A percentile compares a stretch with the other conserved stretches of the same genome.
Evolutionary conservation across 2,888 invertebrate genomes (phyloP).

Genomic region (Trilocha varians): DNA sequence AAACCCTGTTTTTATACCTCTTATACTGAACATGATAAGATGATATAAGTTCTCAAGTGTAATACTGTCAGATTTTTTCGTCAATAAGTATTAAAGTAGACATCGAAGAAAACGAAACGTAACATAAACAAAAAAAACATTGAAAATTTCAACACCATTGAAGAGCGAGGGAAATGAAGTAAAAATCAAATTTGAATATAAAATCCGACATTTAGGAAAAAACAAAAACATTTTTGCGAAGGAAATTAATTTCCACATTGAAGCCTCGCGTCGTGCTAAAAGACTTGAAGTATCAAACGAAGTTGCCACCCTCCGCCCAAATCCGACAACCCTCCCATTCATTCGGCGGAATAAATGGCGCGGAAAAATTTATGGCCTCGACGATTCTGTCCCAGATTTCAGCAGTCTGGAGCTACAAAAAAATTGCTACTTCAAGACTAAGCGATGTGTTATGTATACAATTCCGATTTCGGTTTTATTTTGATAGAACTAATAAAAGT

Average conservation of each 20-base stretch:
- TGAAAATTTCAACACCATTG: too few relatives aligned
- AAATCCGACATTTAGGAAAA: neutral
- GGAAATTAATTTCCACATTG: neutral
- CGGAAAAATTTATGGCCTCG: constrained; percentile 56
- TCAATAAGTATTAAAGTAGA: too few relatives aligned
- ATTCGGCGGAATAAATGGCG: constrained; percentile 60
- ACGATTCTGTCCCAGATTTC: constrained; percentile 35
- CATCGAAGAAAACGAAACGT: too few relatives aligned
- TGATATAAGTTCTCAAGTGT: too few relatives aligned
- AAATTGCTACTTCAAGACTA: neutral
- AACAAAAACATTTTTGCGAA: neutral
- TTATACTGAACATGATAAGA: too few relatives aligned
- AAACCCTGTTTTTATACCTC: too few relatives aligned
- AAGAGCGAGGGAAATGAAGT: neutral
- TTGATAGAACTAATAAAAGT: too few relatives aligned
- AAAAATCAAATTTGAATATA: neutral
- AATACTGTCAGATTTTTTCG: too few relatives aligned
- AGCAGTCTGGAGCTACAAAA: constrained; percentile 9
- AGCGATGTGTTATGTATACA: neutral
- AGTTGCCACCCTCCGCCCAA: constrained; percentile 20
- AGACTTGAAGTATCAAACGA: constrained; percentile 23
- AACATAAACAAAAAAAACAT: neutral
- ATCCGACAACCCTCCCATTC: constrained; percentile 37
- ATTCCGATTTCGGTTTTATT: too few relatives aligned
- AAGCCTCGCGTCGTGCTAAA: neutral